Percentiles rank a stretch among this genome's conserved stretches.
These are phyloP conservation scores for Hypomesus transpacificus DNA, from an alignment of 2,113 vertebrate species.

Conservation along the genomic window DNA sequence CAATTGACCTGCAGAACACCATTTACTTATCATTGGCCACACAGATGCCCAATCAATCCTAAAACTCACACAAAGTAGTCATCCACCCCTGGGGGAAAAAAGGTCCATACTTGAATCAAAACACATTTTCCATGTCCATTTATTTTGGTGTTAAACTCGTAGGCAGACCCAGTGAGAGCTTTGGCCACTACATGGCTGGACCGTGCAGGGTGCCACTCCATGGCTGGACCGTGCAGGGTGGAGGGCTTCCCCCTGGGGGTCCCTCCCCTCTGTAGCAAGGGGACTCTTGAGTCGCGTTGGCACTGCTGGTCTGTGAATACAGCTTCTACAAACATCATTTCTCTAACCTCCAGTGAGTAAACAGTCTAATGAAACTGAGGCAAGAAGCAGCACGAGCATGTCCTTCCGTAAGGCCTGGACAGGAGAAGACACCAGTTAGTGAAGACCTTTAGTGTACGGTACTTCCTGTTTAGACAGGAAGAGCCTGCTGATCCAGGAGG, in stretches of 20 bases:
- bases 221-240: not conserved
- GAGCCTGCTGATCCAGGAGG: too few species aligned
- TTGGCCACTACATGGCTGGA: too few species aligned
- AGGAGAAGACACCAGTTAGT: conserved; percentile 42
- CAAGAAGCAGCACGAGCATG: conserved; percentile 30
- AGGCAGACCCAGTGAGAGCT: too few species aligned
- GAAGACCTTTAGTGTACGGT: conserved; percentile 26
- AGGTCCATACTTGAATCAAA: too few species aligned
- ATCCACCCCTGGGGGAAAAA: too few species aligned
- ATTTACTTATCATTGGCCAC: not conserved
- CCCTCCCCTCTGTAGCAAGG: conserved; percentile 18
- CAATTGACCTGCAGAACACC: not conserved
- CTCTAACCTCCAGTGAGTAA: conserved; percentile 7
- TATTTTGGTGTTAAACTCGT: too few species aligned
- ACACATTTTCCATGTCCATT: too few species aligned
- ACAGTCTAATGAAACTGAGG: conserved; percentile 22
- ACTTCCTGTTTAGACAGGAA: conserved; percentile 7
- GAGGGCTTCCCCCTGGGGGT: conserved; percentile 20
- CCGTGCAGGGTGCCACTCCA: not conserved
- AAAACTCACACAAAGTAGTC: not conserved
- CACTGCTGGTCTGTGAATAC: conserved; percentile 47
- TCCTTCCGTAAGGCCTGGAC: conserved; percentile 38
- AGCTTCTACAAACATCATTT: conserved; percentile 12
- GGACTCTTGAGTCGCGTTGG: conserved; percentile 34
- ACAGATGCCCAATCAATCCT: not conserved